These are phyloP conservation scores for Acipenser transmontanus DNA, from an alignment of 2,797 vertebrate species.

Conservation along the genomic window DNA sequence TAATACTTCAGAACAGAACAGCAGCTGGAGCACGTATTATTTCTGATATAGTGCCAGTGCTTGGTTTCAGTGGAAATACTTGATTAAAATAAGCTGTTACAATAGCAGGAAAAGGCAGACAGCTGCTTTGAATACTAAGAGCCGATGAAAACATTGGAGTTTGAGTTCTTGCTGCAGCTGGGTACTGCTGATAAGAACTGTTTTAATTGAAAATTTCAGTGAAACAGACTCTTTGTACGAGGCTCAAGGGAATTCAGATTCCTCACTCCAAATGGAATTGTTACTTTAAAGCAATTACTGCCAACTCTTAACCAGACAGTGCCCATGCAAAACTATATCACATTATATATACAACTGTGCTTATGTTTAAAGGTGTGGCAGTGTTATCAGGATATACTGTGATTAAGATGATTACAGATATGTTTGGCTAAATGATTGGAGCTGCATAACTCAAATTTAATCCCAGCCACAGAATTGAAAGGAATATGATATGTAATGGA, in stretches of 20 bases:
- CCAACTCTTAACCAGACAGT: not conserved
- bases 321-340: not conserved
- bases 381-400: too few species aligned
- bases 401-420: too few species aligned
- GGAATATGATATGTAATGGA: too few species aligned
- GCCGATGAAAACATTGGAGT: not conserved
- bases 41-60: not conserved
- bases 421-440: too few species aligned
- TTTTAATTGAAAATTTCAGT: constrained; percentile 5
- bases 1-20: not conserved
- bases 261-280: not conserved
- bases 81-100: not conserved
- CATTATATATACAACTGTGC: too few species aligned
- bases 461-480: too few species aligned
- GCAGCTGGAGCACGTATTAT: not conserved
- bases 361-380: too few species aligned
- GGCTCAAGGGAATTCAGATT: not conserved
- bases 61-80: not conserved
- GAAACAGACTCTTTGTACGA: not conserved
- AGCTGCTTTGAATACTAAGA: not conserved
- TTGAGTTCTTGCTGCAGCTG: constrained; percentile 8
- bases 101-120: not conserved
- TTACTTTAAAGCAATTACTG: not conserved
- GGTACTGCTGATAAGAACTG: constrained; percentile 11
- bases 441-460: too few species aligned